Evolutionary conservation across 2,113 vertebrate species (phyloP).

Genomic region (Clupea harengus): DNA sequence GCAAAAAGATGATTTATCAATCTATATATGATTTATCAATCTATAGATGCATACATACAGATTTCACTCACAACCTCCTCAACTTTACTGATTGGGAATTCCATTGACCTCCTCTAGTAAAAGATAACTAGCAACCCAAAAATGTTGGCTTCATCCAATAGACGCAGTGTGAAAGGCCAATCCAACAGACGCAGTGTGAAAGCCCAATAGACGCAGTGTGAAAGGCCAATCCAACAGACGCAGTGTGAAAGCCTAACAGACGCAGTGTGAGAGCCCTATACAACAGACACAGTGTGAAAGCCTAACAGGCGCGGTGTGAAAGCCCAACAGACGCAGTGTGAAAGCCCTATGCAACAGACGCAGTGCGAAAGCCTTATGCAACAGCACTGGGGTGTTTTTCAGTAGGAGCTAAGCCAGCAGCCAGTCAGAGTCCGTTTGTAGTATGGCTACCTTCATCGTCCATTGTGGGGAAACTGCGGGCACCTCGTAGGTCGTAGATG

Average conservation of each 20-base stretch:
- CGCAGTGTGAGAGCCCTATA: too few species aligned
- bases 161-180: too few species aligned
- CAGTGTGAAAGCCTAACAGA: too few species aligned
- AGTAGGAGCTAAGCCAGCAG: not conserved
- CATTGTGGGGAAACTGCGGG: constrained; percentile 90
- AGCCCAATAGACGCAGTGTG: too few species aligned
- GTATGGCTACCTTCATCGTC: constrained; percentile 85
- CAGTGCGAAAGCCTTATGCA: too few species aligned
- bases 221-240: too few species aligned
- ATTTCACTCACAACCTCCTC: not conserved
- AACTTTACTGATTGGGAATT: not conserved
- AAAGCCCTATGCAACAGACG: too few species aligned
- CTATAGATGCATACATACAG: not conserved
- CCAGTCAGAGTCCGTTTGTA: not conserved
- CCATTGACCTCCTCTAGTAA: not conserved
- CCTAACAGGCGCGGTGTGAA: too few species aligned
- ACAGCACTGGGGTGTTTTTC: not conserved
- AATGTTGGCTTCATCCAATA: not conserved
- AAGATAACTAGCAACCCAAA: not conserved
- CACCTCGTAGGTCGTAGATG: constrained; percentile 86
- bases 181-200: too few species aligned
- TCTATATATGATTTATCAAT: not conserved
- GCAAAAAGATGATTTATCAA: not conserved
- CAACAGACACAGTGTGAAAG: too few species aligned
- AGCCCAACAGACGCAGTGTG: too few species aligned